These are phyloP conservation scores for Antennarius striatus DNA, from an alignment of 2,113 vertebrate species.

Conservation along the genomic window DNA sequence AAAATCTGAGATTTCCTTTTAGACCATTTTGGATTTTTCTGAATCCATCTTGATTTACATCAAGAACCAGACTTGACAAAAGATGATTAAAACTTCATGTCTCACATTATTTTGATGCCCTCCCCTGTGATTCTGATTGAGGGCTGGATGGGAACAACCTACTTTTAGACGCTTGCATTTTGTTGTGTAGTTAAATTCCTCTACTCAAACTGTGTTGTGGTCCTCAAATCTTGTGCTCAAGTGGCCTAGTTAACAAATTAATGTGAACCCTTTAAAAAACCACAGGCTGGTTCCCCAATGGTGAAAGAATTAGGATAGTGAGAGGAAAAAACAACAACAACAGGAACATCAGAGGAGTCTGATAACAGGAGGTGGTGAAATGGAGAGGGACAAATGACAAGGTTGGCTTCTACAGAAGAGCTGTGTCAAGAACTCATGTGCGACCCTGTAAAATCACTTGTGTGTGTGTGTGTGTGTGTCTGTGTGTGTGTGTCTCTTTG, in stretches of 20 bases:
- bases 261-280: conserved; percentile 67
- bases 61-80: background rate
- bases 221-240: conserved; percentile 34
- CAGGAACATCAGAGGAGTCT: background rate
- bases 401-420: conserved; percentile 39
- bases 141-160: too few species aligned
- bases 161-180: background rate
- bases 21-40: background rate
- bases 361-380: conserved; percentile 32
- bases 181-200: conserved; percentile 20
- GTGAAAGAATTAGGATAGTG: conserved; percentile 8
- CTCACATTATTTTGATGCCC: too few species aligned
- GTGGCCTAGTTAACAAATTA: conserved; percentile 65
- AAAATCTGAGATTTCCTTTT: too few species aligned
- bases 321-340: background rate
- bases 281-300: conserved; percentile 42
- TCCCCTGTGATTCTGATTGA: too few species aligned
- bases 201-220: conserved; percentile 37
- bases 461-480: background rate
- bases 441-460: conserved; percentile 18
- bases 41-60: background rate
- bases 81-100: background rate
- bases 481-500: background rate
- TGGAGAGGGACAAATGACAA: conserved; percentile 12
- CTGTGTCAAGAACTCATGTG: conserved; percentile 20